Evolutionary conservation across 1,140 invertebrate species (phyloP).

Genomic region (Drosophila equinoxialis): DNA sequence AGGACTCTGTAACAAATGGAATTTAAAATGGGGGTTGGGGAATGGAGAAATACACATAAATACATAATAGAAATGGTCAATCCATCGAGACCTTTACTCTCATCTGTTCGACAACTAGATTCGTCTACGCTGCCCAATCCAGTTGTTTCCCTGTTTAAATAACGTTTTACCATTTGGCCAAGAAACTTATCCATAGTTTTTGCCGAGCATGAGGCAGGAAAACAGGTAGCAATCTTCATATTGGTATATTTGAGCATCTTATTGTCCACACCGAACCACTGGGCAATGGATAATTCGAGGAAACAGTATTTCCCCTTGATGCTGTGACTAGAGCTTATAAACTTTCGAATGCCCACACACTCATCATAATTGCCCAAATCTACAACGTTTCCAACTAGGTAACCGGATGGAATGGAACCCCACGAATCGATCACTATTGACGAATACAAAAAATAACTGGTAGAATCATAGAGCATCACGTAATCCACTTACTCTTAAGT

Average conservation of each 20-base stretch:
- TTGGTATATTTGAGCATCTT: rapidly evolving
- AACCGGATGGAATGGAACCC: constrained; percentile 58
- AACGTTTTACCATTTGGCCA: constrained; percentile 29
- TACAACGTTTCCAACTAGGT: constrained; percentile 41
- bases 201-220: constrained; percentile 49
- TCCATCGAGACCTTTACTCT: constrained; percentile 30
- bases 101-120: constrained; percentile 22
- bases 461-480: too few species aligned
- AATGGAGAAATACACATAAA: constrained; percentile 13
- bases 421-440: constrained; percentile 64
- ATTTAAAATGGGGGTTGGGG: too few species aligned
- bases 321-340: not conserved
- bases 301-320: constrained; percentile 64
- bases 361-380: constrained; percentile 71
- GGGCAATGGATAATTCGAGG: constrained; percentile 25
- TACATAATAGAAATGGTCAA: constrained; percentile 55
- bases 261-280: not conserved
- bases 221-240: constrained; percentile 40
- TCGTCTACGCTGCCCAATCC: constrained; percentile 13
- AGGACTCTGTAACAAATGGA: constrained; percentile 24
- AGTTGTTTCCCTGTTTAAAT: not conserved
- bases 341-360: constrained; percentile 41
- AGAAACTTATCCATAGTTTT: constrained; percentile 41
- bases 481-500: constrained; percentile 39
- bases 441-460: not conserved